Evolutionary conservation across 2,888 invertebrate genomes (phyloP).

Genomic region (Drosophila hamatofila): DNA sequence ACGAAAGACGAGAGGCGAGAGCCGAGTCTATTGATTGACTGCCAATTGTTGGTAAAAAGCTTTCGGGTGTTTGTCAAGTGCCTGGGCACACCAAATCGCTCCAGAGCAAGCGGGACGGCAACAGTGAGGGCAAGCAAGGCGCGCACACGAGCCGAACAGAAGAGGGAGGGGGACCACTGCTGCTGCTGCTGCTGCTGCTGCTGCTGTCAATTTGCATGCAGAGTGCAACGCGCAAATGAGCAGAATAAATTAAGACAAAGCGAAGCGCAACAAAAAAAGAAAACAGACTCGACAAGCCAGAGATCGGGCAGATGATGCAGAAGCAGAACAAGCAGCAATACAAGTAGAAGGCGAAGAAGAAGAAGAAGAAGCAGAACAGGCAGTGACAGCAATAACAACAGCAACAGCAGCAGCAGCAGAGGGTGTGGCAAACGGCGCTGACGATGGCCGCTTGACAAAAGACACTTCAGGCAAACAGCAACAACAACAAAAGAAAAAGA

Average conservation of each 20-base stretch:
- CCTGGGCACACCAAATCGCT: conserved; percentile 17
- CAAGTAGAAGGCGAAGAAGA: conserved; percentile 17
- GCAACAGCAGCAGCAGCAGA: conserved; percentile 22
- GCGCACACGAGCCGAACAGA: background rate
- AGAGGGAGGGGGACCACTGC: background rate
- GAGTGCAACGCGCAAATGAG: conserved; percentile 62
- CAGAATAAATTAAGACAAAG: conserved; percentile 70
- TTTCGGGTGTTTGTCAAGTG: conserved; percentile 79
- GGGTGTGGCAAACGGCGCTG: conserved; percentile 52
- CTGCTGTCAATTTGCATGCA: conserved; percentile 55
- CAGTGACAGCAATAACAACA: conserved; percentile 10
- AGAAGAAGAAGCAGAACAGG: conserved; percentile 5
- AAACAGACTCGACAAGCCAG: background rate
- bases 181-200: conserved; percentile 29
- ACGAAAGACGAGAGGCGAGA: background rate
- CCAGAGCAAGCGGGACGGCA: conserved; percentile 27
- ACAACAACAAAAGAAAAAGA: conserved; percentile 14
- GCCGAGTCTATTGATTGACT: conserved; percentile 57
- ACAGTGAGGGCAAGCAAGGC: conserved; percentile 1
- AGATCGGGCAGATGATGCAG: conserved; percentile 29
- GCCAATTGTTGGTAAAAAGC: conserved; percentile 63
- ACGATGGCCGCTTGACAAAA: conserved; percentile 76
- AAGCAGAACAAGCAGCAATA: conserved; percentile 24
- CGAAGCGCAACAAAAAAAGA: conserved; percentile 11
- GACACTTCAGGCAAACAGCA: conserved; percentile 56